Evolutionary conservation across 2,888 invertebrate genomes (phyloP).

Genomic region (Griposia aprilina): DNA sequence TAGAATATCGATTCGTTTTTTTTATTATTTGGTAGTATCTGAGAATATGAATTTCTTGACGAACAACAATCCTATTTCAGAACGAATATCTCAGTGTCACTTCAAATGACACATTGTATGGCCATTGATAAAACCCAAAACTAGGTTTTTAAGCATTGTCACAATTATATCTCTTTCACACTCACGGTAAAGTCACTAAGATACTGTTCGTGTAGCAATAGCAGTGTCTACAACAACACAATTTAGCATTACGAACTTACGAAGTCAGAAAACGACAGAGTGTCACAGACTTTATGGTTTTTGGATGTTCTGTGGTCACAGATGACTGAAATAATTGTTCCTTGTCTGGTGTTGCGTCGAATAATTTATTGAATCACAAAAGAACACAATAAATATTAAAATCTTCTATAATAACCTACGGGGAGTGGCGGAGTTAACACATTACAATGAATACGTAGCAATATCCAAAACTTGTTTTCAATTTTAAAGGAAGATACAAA

Average conservation of each 20-base stretch:
- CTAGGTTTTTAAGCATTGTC: not conserved
- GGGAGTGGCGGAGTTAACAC: not conserved
- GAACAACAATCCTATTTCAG: conserved; percentile 16
- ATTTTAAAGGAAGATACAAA: conserved; percentile 1
- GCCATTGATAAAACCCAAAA: not conserved
- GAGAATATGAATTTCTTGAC: not conserved
- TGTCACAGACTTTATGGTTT: too few species aligned
- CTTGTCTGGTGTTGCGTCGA: conserved; percentile 6
- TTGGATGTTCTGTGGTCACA: too few species aligned
- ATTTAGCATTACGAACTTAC: not conserved
- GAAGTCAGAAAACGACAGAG: not conserved
- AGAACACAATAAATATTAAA: conserved; percentile 24
- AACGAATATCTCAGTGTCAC: conserved; percentile 12
- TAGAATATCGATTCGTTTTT: not conserved
- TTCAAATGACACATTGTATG: not conserved
- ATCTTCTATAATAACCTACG: not conserved
- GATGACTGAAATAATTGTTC: not conserved
- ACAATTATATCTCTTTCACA: conserved; percentile 2
- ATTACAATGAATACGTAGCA: conserved; percentile 28
- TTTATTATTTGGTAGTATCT: not conserved
- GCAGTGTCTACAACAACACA: not conserved
- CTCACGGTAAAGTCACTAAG: not conserved
- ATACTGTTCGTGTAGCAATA: not conserved
- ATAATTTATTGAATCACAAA: not conserved
- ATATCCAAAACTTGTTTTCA: not conserved